A percentile compares a stretch with the other conserved stretches of the same genome.
These are phyloP conservation scores for Conopomorpha cramerella DNA, from an alignment of 1,140 invertebrate species.

Conservation along the genomic window DNA sequence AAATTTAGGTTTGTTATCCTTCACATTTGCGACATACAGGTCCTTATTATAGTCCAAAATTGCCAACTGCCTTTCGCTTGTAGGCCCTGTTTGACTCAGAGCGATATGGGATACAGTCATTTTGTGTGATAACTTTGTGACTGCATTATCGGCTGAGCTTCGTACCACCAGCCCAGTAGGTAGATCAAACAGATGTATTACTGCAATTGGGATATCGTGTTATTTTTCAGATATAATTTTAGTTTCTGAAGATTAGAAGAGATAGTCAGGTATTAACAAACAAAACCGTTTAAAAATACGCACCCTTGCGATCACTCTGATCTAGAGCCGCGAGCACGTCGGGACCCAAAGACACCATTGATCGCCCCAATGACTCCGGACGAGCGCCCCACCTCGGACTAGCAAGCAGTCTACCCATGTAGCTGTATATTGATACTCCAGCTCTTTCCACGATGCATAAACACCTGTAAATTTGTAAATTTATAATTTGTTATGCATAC, in stretches of 20 bases:
- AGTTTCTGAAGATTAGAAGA: no score
- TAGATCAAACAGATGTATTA: constrained; percentile 85
- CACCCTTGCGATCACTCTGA: constrained; percentile 79
- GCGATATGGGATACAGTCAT: constrained; percentile 73
- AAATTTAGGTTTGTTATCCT: constrained; percentile 68
- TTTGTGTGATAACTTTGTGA: constrained; percentile 64
- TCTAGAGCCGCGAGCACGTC: constrained; percentile 86
- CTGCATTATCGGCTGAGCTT: constrained; percentile 64
- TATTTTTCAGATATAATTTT: no score
- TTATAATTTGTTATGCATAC: no score
- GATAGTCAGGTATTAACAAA: constrained; percentile 2
- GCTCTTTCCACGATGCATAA: constrained; percentile 83
- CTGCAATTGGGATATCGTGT: no score
- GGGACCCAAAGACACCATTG: constrained; percentile 70
- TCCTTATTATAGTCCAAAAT: constrained; percentile 52
- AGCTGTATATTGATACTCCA: constrained; percentile 80
- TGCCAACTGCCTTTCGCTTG: constrained; percentile 52
- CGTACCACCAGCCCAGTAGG: constrained; percentile 68
- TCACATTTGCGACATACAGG: constrained; percentile 64
- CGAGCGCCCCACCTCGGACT: constrained; percentile 77
- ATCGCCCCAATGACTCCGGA: constrained; percentile 49
- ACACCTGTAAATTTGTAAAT: constrained; percentile 64
- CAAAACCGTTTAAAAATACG: constrained; percentile 2
- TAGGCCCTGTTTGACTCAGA: constrained; percentile 77
- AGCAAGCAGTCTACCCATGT: constrained; percentile 82